Base-by-base conservation (phyloP, 2,888 invertebrate species). In the Caenorhabditis sp. region DNA sequence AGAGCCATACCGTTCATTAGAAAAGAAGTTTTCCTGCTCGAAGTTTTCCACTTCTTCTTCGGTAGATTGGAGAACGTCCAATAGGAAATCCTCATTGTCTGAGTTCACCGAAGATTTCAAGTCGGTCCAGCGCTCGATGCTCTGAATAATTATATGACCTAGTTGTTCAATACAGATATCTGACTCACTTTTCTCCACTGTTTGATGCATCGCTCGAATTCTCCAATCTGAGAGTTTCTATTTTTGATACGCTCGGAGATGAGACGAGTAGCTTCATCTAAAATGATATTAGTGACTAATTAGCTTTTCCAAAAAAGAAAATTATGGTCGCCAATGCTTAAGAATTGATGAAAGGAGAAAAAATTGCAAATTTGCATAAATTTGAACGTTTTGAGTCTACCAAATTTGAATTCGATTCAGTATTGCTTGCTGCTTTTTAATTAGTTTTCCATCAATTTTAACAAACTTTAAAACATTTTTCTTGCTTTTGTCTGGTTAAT, bases 41-140 rank as follows among this genome's bases (percentile, higher is more conserved):
- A 76, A 76, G 4, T 51, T 51, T 15, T 67, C 55, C 2, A 76
- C 40, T 3, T 65, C 65, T 11, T 68, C 61, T 9, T 60, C 44
- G 9, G 61, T 37, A 15, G 60, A 51, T 6, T 2, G 4, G 13
- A 76, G 28, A 13, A 20, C 76, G 3, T 67, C 44, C 5, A 76
- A 28, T 4, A 76, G 55, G 35, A 76, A 76, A 20, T 67, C 53
- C n/a, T 76, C 76, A 26, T 61, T 76, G 3, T 20, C 15, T 6
- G 15, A 13, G n/a, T 65, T 67, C 1, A 76, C 44, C 5, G 5
- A 32, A 3, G 24, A 11, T 20, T 61, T 76, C 22, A 76, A 0
- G 22, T 2, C 8, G 2, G n/a, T 4, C 76, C 76, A 76, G 6
- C 22, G 13, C 11, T 26, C 20, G 32, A 35, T 24, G 24, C 32